Percentiles rank a stretch among this genome's conserved stretches.
phyloP scores from a whole-genome alignment of 2,113 vertebrate genomes.

The Caranx ignobilis region DNA sequence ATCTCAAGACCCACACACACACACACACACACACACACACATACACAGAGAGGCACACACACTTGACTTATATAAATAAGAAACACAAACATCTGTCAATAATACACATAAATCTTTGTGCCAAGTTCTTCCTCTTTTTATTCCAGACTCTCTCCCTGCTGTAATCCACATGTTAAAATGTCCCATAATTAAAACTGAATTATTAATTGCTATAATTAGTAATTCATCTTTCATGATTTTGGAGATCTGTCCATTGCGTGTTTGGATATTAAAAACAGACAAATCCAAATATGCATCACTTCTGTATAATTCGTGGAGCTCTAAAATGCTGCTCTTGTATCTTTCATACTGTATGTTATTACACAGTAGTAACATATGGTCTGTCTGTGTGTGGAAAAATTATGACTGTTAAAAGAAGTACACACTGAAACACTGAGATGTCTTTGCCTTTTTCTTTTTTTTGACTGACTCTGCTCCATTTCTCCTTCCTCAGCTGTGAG shows the following conservation, averaged over 20 bases:
- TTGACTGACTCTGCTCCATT: slow-evolving; percentile 40
- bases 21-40: not conserved
- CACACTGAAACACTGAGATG: not conserved
- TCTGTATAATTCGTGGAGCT: not conserved
- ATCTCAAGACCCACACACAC: slow-evolving; percentile 50
- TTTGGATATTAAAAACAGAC: slow-evolving; percentile 6
- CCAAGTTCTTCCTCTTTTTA: not conserved
- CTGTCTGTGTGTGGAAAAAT: too few species aligned
- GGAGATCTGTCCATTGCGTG: not conserved
- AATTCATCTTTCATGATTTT: slow-evolving; percentile 17
- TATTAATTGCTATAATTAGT: slow-evolving; percentile 13
- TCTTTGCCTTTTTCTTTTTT: not conserved
- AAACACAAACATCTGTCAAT: too few species aligned
- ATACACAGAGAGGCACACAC: not conserved
- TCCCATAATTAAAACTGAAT: not conserved
- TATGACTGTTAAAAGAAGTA: not conserved
- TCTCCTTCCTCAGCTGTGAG: slow-evolving; percentile 55
- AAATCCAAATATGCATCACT: slow-evolving; percentile 13
- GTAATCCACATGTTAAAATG: not conserved
- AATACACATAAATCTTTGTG: not conserved
- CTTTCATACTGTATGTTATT: not conserved
- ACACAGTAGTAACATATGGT: not conserved
- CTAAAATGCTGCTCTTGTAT: not conserved
- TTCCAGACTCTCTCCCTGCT: not conserved
- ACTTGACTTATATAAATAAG: not conserved